Percentiles rank a stretch among this genome's conserved stretches.
Evolutionary conservation across 2,113 vertebrate species (phyloP).

Genomic region (Tupaia chinensis): DNA sequence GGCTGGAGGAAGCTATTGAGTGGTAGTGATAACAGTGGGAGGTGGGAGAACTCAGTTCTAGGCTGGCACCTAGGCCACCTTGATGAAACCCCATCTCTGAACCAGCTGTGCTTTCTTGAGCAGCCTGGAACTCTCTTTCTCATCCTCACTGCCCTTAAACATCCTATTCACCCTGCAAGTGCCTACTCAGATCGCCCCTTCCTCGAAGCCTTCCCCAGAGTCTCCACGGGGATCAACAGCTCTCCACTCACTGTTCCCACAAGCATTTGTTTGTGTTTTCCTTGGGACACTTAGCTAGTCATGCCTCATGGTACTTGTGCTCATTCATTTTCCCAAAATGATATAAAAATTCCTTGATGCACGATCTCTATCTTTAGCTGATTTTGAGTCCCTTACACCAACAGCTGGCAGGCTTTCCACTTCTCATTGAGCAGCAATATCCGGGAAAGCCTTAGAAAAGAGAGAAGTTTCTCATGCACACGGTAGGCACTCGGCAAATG

Average conservation of each 20-base stretch:
- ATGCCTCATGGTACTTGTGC: background rate
- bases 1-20: background rate
- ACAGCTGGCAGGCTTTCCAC: conserved; percentile 90
- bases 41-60: background rate
- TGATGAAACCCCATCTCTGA: background rate
- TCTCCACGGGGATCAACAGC: background rate
- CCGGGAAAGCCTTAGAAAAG: conserved; percentile 88
- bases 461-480: background rate
- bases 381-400: conserved; percentile 84
- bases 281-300: background rate
- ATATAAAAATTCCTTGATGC: background rate
- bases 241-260: background rate
- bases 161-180: background rate
- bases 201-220: background rate
- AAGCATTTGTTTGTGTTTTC: background rate
- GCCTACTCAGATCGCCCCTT: background rate
- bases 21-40: background rate
- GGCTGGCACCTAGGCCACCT: background rate
- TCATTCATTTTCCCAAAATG: background rate
- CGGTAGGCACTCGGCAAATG: background rate
- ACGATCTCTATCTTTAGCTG: background rate
- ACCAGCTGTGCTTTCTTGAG: background rate
- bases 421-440: conserved; percentile 90
- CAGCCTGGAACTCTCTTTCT: background rate
- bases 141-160: background rate